Base-by-base conservation (phyloP, 1,140 invertebrate genomes). In the Drosophila elegans region DNA sequence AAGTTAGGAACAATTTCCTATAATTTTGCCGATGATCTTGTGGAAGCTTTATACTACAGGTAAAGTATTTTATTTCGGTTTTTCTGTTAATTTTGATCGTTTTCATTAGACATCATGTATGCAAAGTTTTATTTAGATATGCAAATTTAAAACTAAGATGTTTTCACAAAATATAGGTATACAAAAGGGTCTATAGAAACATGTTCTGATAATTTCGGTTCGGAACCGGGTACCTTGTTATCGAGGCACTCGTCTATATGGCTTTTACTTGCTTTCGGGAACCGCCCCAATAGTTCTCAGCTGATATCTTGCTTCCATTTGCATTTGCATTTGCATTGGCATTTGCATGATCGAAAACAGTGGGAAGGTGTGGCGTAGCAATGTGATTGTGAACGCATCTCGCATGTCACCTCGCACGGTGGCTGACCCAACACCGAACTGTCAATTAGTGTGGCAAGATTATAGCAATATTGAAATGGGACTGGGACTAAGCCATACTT, bases 391-490 rank as follows among this genome's bases (percentile, higher is more conserved):
- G 29, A 13, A 64, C 60, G 38, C 60, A 68, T 51, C 29, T 29
- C 29, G 63, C 63, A 61, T 67, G 63, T 5, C 29, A 52, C 32
- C 49, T 52, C 9, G 12, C 4, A 12, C n/a, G 21, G 53, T 46
- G 34, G 21, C 42, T 46, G 34, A 60, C 34, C 55, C 42, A 46
- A 66, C 56, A 13, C 63, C 38, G 36, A 12, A 38, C 45, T 38
- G 46, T 25, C 64, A 68, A 68, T 68, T 68, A 68, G 25, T 5
- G 46, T 52, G 64, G 5, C 38, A 36, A 52, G 38, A 68, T 68
- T 68, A 68, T 36, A 64, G 45, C 12, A 9, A 21, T 21, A 21
- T 21, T 21, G 16, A 21, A 21, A 21, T 21, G 16, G 16, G 16
- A 21, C 16, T 21, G 61, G 60, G 21, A 68, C 52, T 66, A 10